Evolutionary conservation across 2,797 vertebrate species (phyloP), one percentile per base, ranked within the genome.

Genomic region (Botia kubotai): DNA sequence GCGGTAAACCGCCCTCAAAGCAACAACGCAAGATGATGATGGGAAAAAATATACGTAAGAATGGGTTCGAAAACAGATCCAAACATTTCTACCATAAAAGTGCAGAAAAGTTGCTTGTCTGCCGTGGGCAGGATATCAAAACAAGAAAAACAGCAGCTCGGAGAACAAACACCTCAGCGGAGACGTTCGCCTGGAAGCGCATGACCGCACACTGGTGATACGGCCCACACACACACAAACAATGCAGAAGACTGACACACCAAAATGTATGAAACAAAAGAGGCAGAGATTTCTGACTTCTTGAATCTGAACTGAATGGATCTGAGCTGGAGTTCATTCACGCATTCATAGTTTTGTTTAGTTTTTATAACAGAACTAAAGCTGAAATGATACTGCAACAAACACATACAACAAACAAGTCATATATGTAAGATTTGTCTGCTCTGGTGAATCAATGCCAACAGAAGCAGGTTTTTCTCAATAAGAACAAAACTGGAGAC

Each of bases 51-150:
- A 60, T 4, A 13, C 21, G 12, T 26, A 7, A 60, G 19, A 7
- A 58, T 58, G 58, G 21, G 11, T 60, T 26, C 6, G 1, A 23
- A 13, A 60, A 26, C 21, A 26, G 8, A 4, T 19, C 55, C 19
- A 58, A 58, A 26, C 58, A 60, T 13, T 60, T 12, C 58, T 26
- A 11, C 11, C 23, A 60, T 14, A 23, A 23, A 21, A 12, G 19
- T 55, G 52, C 16, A 19, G 53, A 39, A 67, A 76, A 23, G 62
- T 36, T 57, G 36, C 55, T 46, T 29, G 52, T 77, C 19, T 77
- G 52, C 52, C 29, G 2, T 68, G 21, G 63, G 29, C 75, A 67
- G 48, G 16, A 58, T 58, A 60, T 78, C 60, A 62, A 62, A 62
- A 62, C 21, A 60, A 60, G 2, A 60, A 26, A n/a, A 60, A 26